Evolutionary conservation across 2,113 vertebrate species (phyloP), one percentile per base, ranked within the genome.

Genomic region (Chaenocephalus aceratus): DNA sequence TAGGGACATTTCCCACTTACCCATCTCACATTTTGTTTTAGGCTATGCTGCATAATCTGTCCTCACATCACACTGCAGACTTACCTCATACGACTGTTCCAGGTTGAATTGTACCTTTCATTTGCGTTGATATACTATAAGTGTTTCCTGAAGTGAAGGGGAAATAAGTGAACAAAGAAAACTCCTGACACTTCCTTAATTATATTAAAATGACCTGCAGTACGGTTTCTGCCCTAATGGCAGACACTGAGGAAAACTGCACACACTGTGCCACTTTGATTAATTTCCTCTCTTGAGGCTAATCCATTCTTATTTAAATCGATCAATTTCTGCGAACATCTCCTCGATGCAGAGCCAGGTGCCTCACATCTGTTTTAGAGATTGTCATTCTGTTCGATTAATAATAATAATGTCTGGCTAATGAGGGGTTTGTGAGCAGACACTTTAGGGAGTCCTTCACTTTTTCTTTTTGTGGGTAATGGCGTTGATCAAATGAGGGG

Each of bases 231-330:
- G 53, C 23, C 13, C 60, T 81, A 72, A 80, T 72, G 53, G 61
- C 70, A 71, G 53, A 54, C 52, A 6, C 14, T 44, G n/a, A 65
- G 51, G 45, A n/a, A 60, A 68, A 63, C 60, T 66, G 45, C 46
- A 36, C 68, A 63, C 61, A 18, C 15, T 44, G 46, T 64, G 69
- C 49, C 67, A 72, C 21, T 41, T 63, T 84, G 83, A 86, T 72
- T 68, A 75, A 86, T 88, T 71, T 51, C 10, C 13, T 72, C 68
- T 77, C 68, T 62, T 26, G n/a, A 58, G 79, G 58, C 64, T 3
- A 60, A 88, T 87, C 77, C 62, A 75, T 81, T 77, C 85, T 79
- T 81, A 83, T 85, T 87, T 61, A 72, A 83, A 81, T 63, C 30
- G 53, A 74, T 91, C 45, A 56, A 41, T 88, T 74, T 77, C 45